Percentiles rank a stretch among this genome's conserved stretches.
phyloP scores from a whole-genome alignment of 2,797 vertebrate genomes.

The Tolypeutes matacus region DNA sequence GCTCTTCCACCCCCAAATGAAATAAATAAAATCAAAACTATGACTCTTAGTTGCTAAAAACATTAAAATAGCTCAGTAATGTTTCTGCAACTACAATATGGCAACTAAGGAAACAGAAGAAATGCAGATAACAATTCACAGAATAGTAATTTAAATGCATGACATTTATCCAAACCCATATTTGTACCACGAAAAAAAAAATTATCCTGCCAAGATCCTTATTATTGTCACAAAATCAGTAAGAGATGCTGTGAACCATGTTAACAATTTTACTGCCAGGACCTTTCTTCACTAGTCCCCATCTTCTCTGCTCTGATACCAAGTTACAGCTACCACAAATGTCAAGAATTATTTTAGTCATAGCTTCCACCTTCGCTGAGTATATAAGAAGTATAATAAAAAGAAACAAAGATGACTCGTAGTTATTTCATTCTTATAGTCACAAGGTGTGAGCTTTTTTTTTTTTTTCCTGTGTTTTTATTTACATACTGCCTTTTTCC shows the following conservation, averaged over 20 bases:
- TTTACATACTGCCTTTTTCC: constrained; percentile 19
- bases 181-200: not conserved
- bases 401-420: constrained; percentile 8
- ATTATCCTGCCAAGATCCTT: constrained; percentile 54
- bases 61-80: constrained; percentile 61
- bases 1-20: not conserved
- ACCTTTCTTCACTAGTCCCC: not conserved
- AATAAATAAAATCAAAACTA: constrained; percentile 54
- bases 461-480: not conserved
- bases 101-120: constrained; percentile 59
- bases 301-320: not conserved
- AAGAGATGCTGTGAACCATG: not conserved
- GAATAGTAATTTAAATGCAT: constrained; percentile 56
- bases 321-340: not conserved
- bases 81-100: constrained; percentile 48
- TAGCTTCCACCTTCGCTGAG: not conserved
- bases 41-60: constrained; percentile 38
- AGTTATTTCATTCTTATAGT: constrained; percentile 16
- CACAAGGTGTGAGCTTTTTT: constrained; percentile 13
- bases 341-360: constrained; percentile 18
- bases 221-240: constrained; percentile 48
- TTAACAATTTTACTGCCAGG: constrained; percentile 25
- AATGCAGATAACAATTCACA: constrained; percentile 61
- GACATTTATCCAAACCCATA: constrained; percentile 57
- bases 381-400: not conserved